Evolutionary conservation across 2,888 invertebrate genomes (phyloP).

Genomic region (Polydesmus complanatus): DNA sequence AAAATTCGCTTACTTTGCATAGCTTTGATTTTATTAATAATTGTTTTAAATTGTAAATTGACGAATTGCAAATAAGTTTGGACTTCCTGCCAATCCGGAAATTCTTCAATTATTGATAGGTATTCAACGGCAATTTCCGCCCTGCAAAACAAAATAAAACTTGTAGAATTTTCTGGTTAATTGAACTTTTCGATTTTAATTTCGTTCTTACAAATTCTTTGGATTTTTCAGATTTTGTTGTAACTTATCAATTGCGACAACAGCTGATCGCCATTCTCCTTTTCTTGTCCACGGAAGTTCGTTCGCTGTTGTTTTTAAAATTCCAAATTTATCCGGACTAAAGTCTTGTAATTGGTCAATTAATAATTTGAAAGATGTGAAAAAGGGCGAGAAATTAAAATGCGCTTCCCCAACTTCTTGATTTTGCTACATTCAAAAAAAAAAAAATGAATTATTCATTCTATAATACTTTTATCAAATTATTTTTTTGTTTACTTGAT

Average conservation of each 20-base stretch:
- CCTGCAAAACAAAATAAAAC: neutral
- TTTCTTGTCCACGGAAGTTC: slow-evolving; percentile 5
- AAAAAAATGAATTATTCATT: too few species aligned
- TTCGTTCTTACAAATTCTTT: neutral
- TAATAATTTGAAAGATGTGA: neutral
- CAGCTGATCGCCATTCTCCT: neutral
- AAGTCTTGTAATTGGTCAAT: neutral
- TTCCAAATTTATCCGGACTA: neutral
- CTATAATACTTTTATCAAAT: too few species aligned
- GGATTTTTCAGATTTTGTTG: neutral
- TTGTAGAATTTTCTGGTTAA: neutral
- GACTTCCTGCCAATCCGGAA: slow-evolving; percentile 9
- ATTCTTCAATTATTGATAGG: slow-evolving; percentile 9
- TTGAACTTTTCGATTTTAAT: too few species aligned
- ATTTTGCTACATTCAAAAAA: too few species aligned
- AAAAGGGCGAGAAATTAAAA: too few species aligned
- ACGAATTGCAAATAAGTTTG: slow-evolving; percentile 1
- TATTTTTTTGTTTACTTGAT: too few species aligned
- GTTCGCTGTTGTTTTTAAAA: neutral
- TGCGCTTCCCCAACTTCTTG: too few species aligned
- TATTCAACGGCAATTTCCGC: neutral
- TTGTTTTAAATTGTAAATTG: slow-evolving; percentile 6
- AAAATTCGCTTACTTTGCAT: neutral
- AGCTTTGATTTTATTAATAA: slow-evolving; percentile 2
- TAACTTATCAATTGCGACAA: neutral